Evolutionary conservation across 2,113 vertebrate species (phyloP).

Genomic region (Aepyceros melampus): DNA sequence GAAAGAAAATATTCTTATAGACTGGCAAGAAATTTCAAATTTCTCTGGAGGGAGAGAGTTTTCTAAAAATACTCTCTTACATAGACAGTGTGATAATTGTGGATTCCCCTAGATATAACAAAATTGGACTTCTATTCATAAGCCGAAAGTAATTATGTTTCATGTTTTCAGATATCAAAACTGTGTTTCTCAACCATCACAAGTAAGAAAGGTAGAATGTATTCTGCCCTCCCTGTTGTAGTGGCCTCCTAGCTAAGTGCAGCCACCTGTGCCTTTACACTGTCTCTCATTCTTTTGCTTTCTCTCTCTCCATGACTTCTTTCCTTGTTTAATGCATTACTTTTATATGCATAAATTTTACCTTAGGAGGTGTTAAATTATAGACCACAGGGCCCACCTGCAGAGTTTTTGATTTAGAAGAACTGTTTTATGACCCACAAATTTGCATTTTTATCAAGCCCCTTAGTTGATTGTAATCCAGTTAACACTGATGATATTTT

Average conservation of each 20-base stretch:
- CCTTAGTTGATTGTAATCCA: neutral
- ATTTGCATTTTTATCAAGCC: neutral
- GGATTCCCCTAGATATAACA: neutral
- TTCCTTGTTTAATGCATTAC: neutral
- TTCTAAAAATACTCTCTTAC: neutral
- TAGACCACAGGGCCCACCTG: neutral
- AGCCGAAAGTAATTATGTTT: neutral
- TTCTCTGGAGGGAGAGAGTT: neutral
- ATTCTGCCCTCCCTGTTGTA: neutral
- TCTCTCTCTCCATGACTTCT: rapidly evolving
- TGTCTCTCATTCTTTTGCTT: too few species aligned
- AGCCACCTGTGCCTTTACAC: neutral
- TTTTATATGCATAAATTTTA: neutral
- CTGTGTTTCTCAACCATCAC: neutral
- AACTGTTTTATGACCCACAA: neutral
- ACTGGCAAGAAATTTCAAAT: neutral
- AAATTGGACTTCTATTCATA: neutral
- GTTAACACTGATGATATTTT: neutral
- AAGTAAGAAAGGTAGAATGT: neutral
- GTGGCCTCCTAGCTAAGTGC: neutral
- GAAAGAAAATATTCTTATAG: neutral
- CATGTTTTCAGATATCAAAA: neutral
- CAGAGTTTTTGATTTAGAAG: neutral
- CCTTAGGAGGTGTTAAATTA: neutral
- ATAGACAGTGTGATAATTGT: neutral